phyloP scores from a whole-genome alignment of 1,140 invertebrate genomes.

The Bombus vancouverensis region DNA sequence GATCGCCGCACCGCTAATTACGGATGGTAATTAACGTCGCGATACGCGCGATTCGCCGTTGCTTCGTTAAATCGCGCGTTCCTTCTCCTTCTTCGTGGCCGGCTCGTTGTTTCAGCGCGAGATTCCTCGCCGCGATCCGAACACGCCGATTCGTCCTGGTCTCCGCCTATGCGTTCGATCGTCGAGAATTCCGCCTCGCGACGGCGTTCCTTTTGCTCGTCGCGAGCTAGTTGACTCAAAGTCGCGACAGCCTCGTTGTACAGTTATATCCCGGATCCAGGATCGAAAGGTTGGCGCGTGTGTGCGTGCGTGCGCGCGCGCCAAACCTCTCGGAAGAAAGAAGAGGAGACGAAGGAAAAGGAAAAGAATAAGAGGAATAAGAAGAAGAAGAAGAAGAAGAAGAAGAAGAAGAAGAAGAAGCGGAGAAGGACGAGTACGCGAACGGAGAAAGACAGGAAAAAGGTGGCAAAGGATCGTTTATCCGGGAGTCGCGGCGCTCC shows the following conservation, averaged over 20 bases:
- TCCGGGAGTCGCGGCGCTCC: conserved; percentile 20
- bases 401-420: too few species aligned
- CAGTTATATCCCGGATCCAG: conserved; percentile 33
- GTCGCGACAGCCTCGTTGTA: neutral
- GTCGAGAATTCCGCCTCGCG: neutral
- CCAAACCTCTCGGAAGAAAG: neutral
- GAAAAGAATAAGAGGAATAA: neutral
- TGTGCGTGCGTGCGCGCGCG: too few species aligned
- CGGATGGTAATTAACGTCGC: neutral
- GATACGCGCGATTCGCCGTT: neutral
- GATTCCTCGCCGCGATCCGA: neutral
- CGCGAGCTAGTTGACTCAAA: neutral
- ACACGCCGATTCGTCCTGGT: neutral
- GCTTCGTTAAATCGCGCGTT: neutral
- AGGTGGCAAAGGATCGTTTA: conserved; percentile 4
- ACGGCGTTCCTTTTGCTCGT: neutral
- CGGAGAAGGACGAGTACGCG: too few species aligned
- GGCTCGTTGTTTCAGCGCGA: too few species aligned
- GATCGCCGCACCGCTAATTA: neutral
- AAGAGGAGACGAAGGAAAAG: neutral
- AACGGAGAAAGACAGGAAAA: neutral
- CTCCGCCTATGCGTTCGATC: neutral
- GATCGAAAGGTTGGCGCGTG: neutral
- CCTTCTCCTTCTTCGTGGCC: neutral
- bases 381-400: neutral